Percentiles rank a stretch among this genome's conserved stretches.
phyloP scores from a whole-genome alignment of 2,888 invertebrate genomes.

The Cryptophagus acutangulus region DNA sequence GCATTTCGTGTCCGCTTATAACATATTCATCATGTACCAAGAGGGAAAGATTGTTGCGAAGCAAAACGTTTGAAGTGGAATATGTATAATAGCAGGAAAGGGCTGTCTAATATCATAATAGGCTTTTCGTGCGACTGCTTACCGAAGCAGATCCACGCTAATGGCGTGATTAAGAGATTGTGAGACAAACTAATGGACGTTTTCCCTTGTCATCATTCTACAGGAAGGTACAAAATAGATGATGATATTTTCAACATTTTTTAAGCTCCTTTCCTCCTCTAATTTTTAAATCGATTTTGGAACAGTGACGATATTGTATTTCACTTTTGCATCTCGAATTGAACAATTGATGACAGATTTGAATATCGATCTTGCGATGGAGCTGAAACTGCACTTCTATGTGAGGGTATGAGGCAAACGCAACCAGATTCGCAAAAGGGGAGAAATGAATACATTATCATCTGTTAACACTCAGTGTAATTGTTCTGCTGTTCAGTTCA shows the following conservation, averaged over 20 bases:
- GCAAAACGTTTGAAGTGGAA: conserved; percentile 34
- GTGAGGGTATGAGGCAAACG: conserved; percentile 3
- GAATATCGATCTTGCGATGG: neutral
- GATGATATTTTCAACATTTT: no score
- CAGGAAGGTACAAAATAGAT: neutral
- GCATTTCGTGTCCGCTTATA: no score
- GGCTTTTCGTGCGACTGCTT: conserved; percentile 45
- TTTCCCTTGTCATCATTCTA: conserved; percentile 23
- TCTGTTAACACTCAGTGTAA: conserved; percentile 51
- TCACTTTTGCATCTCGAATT: no score
- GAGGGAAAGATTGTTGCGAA: no score
- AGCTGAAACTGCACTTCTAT: neutral
- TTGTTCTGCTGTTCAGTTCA: conserved; percentile 46
- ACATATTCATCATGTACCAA: no score
- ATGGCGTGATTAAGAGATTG: conserved; percentile 52
- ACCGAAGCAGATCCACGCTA: conserved; percentile 45
- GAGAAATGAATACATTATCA: conserved; percentile 49
- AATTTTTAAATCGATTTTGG: no score
- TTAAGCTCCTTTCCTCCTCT: no score
- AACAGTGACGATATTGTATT: no score
- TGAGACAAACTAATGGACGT: conserved; percentile 41
- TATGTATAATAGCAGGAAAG: conserved; percentile 40
- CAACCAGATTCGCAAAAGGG: conserved; percentile 22
- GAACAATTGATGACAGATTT: conserved; percentile 1
- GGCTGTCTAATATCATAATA: conserved; percentile 48